phyloP scores from a whole-genome alignment of 2,113 vertebrate genomes.

The Tragelaphus imberbis region DNA sequence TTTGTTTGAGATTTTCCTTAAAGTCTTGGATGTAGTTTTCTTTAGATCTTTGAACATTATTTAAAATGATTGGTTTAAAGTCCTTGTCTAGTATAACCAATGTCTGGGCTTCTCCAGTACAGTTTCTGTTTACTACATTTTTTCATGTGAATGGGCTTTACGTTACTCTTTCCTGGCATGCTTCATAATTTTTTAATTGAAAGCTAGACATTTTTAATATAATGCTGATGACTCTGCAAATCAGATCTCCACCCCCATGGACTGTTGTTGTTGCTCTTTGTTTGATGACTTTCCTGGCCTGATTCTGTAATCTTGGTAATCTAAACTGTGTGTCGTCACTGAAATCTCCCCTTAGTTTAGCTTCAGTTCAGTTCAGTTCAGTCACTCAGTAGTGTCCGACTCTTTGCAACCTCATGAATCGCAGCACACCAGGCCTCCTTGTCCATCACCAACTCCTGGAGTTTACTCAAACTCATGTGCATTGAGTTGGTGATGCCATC shows the following conservation, averaged over 20 bases:
- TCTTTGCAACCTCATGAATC: not conserved
- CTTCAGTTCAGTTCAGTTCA: too few relatives aligned
- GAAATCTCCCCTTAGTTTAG: not conserved
- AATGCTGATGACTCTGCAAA: not conserved
- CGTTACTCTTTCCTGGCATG: not conserved
- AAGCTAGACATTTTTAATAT: not conserved
- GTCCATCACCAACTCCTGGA: too few relatives aligned
- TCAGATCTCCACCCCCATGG: not conserved
- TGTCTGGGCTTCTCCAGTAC: not conserved
- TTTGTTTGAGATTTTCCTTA: not conserved
- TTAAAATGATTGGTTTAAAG: not conserved
- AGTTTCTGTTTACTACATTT: not conserved
- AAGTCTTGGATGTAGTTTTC: not conserved
- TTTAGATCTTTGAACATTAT: not conserved
- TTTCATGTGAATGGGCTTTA: not conserved
- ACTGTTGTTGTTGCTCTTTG: not conserved
- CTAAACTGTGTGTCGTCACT: not conserved
- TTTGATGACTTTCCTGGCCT: not conserved
- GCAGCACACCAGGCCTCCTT: not conserved
- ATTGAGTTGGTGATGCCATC: too few relatives aligned
- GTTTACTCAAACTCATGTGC: too few relatives aligned
- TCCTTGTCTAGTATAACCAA: not conserved
- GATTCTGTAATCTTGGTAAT: not conserved
- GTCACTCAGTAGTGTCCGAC: not conserved
- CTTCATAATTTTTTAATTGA: not conserved